phyloP scores from a whole-genome alignment of 2,113 vertebrate species.

The Eurystomus gularis region DNA sequence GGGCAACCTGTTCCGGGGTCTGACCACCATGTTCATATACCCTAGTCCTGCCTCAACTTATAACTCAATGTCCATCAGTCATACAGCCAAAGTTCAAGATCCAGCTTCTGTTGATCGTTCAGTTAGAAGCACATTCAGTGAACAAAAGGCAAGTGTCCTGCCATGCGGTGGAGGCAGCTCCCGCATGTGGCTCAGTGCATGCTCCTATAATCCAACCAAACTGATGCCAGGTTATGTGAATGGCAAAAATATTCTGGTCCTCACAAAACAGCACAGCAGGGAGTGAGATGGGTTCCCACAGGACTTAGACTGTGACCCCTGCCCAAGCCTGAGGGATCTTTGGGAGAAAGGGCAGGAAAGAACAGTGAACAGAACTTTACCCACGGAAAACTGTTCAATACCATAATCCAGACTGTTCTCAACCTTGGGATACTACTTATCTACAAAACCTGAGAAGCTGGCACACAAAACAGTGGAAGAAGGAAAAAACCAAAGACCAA shows the following conservation, averaged over 20 bases:
- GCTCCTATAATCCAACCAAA: not conserved
- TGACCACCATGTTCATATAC: not conserved
- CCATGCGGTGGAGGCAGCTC: not conserved
- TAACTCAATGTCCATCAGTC: not conserved
- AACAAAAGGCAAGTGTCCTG: not conserved
- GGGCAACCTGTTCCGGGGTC: too few relatives aligned
- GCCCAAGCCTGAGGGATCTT: not conserved
- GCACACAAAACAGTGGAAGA: not conserved
- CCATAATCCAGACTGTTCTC: not conserved
- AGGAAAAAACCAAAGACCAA: not conserved
- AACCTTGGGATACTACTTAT: not conserved
- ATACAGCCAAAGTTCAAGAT: not conserved
- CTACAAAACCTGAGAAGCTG: not conserved
- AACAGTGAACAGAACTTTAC: not conserved
- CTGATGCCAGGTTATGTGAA: not conserved
- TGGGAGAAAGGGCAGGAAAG: not conserved
- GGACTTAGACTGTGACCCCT: not conserved
- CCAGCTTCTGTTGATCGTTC: not conserved
- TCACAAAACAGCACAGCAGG: not conserved
- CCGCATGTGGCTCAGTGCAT: fast-evolving
- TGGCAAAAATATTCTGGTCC: not conserved
- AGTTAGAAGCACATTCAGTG: not conserved
- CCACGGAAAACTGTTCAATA: not conserved
- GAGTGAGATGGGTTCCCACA: not conserved
- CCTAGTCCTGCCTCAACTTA: not conserved